Conservation (phyloP, 2,797 vertebrate species). For the Semotilus atromaculatus region DNA sequence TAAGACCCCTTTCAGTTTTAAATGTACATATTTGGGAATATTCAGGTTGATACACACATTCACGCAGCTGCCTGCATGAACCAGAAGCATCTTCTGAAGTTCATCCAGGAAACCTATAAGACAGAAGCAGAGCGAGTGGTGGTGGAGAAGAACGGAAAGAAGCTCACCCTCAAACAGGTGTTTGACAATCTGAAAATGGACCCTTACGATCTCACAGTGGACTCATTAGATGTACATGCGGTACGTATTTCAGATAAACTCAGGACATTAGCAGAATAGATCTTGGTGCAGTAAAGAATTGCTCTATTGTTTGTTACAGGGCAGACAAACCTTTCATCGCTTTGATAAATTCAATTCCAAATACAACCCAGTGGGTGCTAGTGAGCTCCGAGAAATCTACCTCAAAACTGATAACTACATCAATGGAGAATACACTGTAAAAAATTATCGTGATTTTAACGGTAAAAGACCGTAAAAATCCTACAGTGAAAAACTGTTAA, state of each 20-base stretch:
- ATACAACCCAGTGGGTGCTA: constrained; percentile 97
- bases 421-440: constrained; percentile 94
- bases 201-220: constrained; percentile 95
- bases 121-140: constrained; percentile 86
- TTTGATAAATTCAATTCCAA: constrained; percentile 99
- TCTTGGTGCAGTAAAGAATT: constrained; percentile 71
- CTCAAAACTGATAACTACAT: constrained; percentile 94
- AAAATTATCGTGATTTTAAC: too few species aligned
- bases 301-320: constrained; percentile 73
- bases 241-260: constrained; percentile 75
- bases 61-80: constrained; percentile 98
- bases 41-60: constrained; percentile 96
- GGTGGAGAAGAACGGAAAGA: constrained; percentile 81
- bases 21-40: neutral
- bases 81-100: constrained; percentile 93
- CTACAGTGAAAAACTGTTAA: too few species aligned
- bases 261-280: neutral
- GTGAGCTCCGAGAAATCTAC: constrained; percentile 93
- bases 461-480: too few species aligned
- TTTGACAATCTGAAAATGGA: constrained; percentile 91
- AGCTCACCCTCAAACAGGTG: constrained; percentile 88
- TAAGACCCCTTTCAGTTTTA: neutral
- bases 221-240: constrained; percentile 95
- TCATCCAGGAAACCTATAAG: constrained; percentile 91
- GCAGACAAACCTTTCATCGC: constrained; percentile 95